A percentile compares a stretch with the other conserved stretches of the same genome.
phyloP scores from a whole-genome alignment of 1,140 invertebrate genomes.

The Procambarus virginalis region DNA sequence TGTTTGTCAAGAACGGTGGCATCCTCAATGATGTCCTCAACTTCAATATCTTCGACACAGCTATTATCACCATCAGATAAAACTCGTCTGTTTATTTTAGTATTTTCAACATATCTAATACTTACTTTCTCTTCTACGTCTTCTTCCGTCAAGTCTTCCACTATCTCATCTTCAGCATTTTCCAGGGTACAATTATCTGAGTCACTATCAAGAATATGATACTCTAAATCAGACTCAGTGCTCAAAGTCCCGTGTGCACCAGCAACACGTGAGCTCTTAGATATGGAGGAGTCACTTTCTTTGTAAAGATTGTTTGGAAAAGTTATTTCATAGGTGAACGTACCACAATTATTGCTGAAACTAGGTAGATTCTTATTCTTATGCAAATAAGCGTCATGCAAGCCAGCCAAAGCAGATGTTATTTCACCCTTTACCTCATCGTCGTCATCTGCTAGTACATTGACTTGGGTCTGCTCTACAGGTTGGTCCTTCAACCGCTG shows the following conservation, averaged over 20 bases:
- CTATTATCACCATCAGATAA: background rate
- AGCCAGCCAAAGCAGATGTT: background rate
- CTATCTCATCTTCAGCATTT: background rate
- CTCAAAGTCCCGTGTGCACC: background rate
- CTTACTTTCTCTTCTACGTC: background rate
- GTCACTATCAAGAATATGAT: background rate
- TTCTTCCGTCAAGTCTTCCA: background rate
- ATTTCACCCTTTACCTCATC: conserved; percentile 61
- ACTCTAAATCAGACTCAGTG: background rate
- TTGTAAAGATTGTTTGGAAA: background rate
- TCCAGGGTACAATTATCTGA: background rate
- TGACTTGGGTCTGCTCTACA: conserved; percentile 60
- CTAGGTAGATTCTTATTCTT: background rate
- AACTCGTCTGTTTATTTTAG: background rate
- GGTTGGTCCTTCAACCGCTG: conserved; percentile 85
- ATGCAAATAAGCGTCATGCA: background rate
- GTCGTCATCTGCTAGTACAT: conserved; percentile 64
- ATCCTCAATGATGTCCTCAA: conserved; percentile 12
- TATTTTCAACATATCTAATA: background rate
- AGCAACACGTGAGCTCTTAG: background rate
- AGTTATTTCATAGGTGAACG: background rate
- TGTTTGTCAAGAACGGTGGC: background rate
- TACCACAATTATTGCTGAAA: background rate
- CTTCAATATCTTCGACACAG: conserved; percentile 1
- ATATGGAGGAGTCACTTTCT: background rate